These are phyloP conservation scores for Leptopterna dolabrata DNA, from an alignment of 2,888 invertebrate species.

Conservation along the genomic window DNA sequence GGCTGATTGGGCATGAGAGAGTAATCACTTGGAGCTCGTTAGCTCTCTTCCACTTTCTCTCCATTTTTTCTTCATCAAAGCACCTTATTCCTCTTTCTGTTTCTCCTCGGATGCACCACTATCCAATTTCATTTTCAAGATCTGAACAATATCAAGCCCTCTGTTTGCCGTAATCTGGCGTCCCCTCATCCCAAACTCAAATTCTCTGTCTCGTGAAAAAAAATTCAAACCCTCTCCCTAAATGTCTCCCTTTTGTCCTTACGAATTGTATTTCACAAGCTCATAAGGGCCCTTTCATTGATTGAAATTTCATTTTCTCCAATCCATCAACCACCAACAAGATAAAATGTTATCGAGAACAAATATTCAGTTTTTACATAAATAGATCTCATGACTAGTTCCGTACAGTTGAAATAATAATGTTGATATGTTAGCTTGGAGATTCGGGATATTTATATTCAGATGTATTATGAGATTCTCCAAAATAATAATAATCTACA, in stretches of 20 bases:
- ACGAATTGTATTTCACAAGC: not conserved
- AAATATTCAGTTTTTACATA: too few species aligned
- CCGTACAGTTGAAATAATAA: too few species aligned
- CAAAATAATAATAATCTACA: too few species aligned
- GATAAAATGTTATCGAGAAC: not conserved
- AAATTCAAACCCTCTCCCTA: not conserved
- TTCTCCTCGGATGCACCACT: conserved; percentile 10
- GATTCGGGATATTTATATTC: too few species aligned
- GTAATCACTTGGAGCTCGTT: conserved; percentile 33
- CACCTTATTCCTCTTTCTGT: conserved; percentile 36
- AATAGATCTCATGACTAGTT: too few species aligned
- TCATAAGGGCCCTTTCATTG: not conserved
- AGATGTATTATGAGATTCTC: too few species aligned
- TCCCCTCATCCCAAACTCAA: not conserved
- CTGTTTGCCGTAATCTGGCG: conserved; percentile 40
- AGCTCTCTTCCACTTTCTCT: conserved; percentile 1
- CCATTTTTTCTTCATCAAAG: conserved; percentile 40
- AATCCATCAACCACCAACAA: not conserved
- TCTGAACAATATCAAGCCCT: conserved; percentile 46
- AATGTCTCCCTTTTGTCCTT: not conserved
- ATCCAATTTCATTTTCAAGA: conserved; percentile 39
- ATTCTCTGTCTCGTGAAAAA: not conserved
- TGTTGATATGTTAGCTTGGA: too few species aligned
- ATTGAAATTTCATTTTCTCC: not conserved
- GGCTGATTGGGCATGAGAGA: conserved; percentile 15